These are phyloP conservation scores for Malthinus seriepunctatus DNA, from an alignment of 2,888 invertebrate species.

Conservation along the genomic window DNA sequence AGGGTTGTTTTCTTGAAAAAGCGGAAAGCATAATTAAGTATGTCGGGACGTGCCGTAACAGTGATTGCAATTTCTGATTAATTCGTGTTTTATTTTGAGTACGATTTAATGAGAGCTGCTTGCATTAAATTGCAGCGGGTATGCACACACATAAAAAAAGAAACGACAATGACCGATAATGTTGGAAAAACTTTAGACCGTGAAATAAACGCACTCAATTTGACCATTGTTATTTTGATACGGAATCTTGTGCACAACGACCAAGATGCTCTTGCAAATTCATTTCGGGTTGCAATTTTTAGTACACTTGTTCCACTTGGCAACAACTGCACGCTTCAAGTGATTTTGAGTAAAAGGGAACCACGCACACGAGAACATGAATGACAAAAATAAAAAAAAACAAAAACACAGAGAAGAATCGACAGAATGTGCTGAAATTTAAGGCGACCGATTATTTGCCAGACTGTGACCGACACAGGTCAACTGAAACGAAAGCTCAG, in stretches of 20 bases:
- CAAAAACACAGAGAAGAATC: constrained; percentile 22
- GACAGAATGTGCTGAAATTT: constrained; percentile 40
- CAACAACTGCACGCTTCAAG: constrained; percentile 15
- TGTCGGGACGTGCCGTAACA: constrained; percentile 44
- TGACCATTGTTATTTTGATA: constrained; percentile 27
- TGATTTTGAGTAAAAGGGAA: constrained; percentile 26
- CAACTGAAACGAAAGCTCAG: constrained; percentile 38
- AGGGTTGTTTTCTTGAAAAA: constrained; percentile 20
- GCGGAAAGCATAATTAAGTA: constrained; percentile 44
- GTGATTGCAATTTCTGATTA: constrained; percentile 48
- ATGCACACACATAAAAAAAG: constrained; percentile 36
- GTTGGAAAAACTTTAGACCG: constrained; percentile 45
- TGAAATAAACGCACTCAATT: constrained; percentile 45
- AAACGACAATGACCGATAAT: constrained; percentile 49
- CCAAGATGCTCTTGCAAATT: constrained; percentile 14
- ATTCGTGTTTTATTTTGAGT: constrained; percentile 46
- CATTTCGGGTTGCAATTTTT: constrained; percentile 23
- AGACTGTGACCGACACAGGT: constrained; percentile 48
- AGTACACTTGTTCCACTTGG: constrained; percentile 21
- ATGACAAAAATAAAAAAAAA: constrained; percentile 33
- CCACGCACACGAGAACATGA: constrained; percentile 33
- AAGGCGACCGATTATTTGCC: constrained; percentile 42
- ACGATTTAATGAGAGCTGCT: constrained; percentile 52
- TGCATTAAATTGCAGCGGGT: constrained; percentile 51
- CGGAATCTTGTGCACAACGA: constrained; percentile 25